Evolutionary conservation across 1,140 invertebrate genomes (phyloP).

Genomic region (Ganaspis sp.): DNA sequence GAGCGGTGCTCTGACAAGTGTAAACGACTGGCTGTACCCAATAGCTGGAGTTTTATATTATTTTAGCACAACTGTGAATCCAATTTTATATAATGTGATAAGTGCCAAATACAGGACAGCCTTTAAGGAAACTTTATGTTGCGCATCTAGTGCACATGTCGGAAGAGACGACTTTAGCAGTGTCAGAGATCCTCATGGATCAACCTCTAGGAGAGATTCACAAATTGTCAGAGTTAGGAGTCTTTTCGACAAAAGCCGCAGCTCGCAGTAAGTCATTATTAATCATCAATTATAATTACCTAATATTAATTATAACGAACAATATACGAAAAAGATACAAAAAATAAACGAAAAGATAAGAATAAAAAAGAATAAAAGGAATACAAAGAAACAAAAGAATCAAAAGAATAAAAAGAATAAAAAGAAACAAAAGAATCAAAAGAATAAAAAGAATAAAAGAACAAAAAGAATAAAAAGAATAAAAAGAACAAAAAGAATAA

Average conservation of each 20-base stretch:
- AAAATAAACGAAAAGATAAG: no score
- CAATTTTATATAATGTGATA: slow-evolving; percentile 95
- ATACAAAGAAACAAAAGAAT: no score
- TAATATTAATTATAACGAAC: no score
- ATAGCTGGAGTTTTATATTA: slow-evolving; percentile 90
- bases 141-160: background rate
- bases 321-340: no score
- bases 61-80: slow-evolving; percentile 92
- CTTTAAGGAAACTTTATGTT: slow-evolving; percentile 77
- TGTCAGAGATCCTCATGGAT: background rate
- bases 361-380: no score
- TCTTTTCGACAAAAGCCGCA: background rate
- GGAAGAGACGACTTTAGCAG: background rate
- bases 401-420: no score
- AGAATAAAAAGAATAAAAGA: no score
- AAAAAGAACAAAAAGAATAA: no score
- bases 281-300: no score
- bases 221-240: slow-evolving; percentile 4
- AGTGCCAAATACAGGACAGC: slow-evolving; percentile 89
- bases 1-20: slow-evolving; percentile 79
- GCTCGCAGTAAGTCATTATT: background rate
- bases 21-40: slow-evolving; percentile 89
- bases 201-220: background rate
- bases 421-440: no score
- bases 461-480: no score